Percentiles rank a stretch among this genome's conserved stretches.
Evolutionary conservation across 1,140 invertebrate genomes (phyloP).

Genomic region (Melitaea cinxia): DNA sequence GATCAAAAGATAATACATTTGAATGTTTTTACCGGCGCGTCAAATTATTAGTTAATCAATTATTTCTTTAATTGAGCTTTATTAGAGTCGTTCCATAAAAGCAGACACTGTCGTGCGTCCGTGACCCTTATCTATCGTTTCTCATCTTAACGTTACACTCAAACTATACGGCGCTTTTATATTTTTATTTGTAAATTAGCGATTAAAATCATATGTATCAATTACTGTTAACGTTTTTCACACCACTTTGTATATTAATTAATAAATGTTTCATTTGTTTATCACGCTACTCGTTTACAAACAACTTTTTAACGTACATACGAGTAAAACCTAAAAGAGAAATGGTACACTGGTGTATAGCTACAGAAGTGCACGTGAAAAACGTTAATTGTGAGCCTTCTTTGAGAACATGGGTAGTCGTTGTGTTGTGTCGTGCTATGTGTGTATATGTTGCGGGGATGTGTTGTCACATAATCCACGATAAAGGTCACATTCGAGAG

Average conservation of each 20-base stretch:
- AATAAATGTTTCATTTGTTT: not conserved
- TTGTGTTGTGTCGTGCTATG: no score
- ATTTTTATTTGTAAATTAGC: not conserved
- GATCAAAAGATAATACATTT: not conserved
- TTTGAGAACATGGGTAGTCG: not conserved
- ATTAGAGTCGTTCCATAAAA: not conserved
- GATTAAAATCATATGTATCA: not conserved
- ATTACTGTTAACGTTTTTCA: not conserved
- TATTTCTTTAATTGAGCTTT: not conserved
- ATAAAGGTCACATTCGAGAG: slow-evolving; percentile 36
- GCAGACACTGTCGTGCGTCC: not conserved
- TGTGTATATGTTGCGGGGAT: no score
- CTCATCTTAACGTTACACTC: not conserved
- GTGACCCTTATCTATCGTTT: not conserved
- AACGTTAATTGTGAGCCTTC: not conserved
- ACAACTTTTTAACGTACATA: not conserved
- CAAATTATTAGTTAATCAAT: not conserved
- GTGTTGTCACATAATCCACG: slow-evolving; percentile 4
- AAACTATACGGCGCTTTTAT: not conserved
- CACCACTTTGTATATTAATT: not conserved
- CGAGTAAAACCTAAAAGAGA: not conserved
- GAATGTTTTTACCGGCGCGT: not conserved
- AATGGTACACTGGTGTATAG: not conserved
- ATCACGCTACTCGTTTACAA: not conserved
- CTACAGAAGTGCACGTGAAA: not conserved